Evolutionary conservation across 1,140 invertebrate species (phyloP), one percentile per base, ranked within the genome.

Genomic region (Leptestheria dahalacensis): DNA sequence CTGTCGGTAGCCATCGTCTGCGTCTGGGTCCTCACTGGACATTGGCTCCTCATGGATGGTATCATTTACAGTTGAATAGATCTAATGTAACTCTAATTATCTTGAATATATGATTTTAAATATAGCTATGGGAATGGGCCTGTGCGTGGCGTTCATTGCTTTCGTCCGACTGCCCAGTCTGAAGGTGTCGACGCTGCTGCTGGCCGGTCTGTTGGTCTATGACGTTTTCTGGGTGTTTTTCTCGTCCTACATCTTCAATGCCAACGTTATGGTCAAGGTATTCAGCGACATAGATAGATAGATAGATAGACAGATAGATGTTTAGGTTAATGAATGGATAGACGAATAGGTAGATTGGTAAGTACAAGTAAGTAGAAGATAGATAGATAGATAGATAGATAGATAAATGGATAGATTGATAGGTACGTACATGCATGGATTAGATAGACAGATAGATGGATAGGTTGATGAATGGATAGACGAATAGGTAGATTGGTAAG

Each of bases 141-240:
- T 97, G 15, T 97, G 94, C 74, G 92, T 97, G 62, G 92, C 93
- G 18, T 97, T 97, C 72, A 97, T 97, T 71, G 92, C 93, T 21
- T 88, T 97, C 72, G 91, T 97, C 63, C 81, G 92, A 51, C 77
- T 97, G 68, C 94, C 93, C 47, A 95, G 91, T 72, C 78, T 97
- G 51, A 97, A 97, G 75, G 94, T 97, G 62, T 97, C 93, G 23
- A 97, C 93, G 18, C 74, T 97, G 62, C 78, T 97, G 57, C 79
- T 97, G 63, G 93, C 92, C 49, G 93, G 92, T 28, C 78, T 97
- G 64, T 82, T 97, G 48, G 86, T 97, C 50, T 97, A 97, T 71
- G 93, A 97, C 74, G 92, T 97, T 28, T 96, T 97, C 75, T 97
- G 93, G 93, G 93, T 97, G 23, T 97, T 97, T 74, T 97, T 97